Evolutionary conservation across 2,888 invertebrate species (phyloP).

Genomic region (Anagyrus pseudococci): DNA sequence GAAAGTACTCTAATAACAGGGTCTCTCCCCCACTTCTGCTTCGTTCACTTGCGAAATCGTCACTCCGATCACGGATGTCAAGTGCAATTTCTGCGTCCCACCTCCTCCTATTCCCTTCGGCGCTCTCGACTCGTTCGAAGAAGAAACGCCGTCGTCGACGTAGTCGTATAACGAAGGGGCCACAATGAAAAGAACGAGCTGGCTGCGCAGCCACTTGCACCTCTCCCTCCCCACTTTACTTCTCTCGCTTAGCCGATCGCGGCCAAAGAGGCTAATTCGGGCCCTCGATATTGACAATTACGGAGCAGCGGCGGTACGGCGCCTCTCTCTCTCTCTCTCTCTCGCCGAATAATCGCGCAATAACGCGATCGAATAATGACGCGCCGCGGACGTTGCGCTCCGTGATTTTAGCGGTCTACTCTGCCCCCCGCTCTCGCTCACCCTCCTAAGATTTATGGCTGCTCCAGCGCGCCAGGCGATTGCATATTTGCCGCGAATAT

Average conservation of each 20-base stretch:
- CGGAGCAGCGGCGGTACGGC: not conserved
- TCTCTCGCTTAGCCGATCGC: too few species aligned
- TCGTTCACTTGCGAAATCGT: conserved; percentile 23
- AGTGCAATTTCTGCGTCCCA: conserved; percentile 33
- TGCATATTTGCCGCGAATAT: too few species aligned
- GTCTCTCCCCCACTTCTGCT: conserved; percentile 22
- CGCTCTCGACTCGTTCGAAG: conserved; percentile 16
- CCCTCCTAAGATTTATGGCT: too few species aligned
- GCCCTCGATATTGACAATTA: too few species aligned
- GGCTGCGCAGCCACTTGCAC: too few species aligned
- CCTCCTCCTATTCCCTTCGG: conserved; percentile 16
- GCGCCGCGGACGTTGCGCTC: not conserved
- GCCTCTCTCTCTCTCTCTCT: conserved; percentile 2
- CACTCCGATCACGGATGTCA: conserved; percentile 35
- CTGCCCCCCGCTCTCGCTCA: too few species aligned
- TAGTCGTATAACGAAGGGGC: not conserved
- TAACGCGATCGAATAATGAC: too few species aligned
- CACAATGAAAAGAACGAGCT: conserved; percentile 1
- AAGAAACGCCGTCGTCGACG: not conserved
- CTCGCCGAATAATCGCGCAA: not conserved
- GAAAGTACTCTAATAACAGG: conserved; percentile 30
- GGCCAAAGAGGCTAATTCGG: too few species aligned
- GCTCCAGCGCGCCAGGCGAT: too few species aligned
- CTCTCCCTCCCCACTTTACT: too few species aligned
- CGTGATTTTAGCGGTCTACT: not conserved